Conservation (phyloP, 2,797 vertebrate species). For the Aulostomus chinensis region DNA sequence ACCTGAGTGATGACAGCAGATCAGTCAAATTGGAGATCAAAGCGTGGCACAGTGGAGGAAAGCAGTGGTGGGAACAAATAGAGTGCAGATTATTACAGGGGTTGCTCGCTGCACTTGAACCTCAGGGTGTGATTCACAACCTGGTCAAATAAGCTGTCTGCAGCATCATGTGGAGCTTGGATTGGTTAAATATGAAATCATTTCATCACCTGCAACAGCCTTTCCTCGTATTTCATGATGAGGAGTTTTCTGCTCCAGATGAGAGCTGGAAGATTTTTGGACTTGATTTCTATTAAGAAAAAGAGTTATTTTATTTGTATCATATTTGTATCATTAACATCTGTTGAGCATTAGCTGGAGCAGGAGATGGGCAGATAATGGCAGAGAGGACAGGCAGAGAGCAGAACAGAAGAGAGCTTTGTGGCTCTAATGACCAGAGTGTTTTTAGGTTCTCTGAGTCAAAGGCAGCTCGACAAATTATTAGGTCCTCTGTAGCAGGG, state of each 20-base stretch:
- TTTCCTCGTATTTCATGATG: too few species aligned
- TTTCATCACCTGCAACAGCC: too few species aligned
- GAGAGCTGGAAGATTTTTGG: too few species aligned
- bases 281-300: too few species aligned
- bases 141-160: too few species aligned
- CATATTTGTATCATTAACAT: constrained; percentile 27
- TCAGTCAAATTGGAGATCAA: constrained; percentile 11
- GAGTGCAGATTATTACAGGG: too few species aligned
- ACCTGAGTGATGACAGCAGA: constrained; percentile 14
- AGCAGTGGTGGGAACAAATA: background rate
- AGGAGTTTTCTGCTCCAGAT: too few species aligned
- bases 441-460: constrained; percentile 12
- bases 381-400: background rate
- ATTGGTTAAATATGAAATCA: too few species aligned
- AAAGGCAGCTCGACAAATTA: constrained; percentile 33
- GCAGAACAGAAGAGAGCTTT: background rate
- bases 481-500: constrained; percentile 13
- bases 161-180: too few species aligned
- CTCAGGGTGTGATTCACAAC: too few species aligned
- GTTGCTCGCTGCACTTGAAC: too few species aligned
- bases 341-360: constrained; percentile 4
- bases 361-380: constrained; percentile 26
- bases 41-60: background rate
- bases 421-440: constrained; percentile 18
- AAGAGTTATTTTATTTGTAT: too few species aligned